Base-by-base conservation (phyloP, 1,140 invertebrate species). In the Orchestia grillus region DNA sequence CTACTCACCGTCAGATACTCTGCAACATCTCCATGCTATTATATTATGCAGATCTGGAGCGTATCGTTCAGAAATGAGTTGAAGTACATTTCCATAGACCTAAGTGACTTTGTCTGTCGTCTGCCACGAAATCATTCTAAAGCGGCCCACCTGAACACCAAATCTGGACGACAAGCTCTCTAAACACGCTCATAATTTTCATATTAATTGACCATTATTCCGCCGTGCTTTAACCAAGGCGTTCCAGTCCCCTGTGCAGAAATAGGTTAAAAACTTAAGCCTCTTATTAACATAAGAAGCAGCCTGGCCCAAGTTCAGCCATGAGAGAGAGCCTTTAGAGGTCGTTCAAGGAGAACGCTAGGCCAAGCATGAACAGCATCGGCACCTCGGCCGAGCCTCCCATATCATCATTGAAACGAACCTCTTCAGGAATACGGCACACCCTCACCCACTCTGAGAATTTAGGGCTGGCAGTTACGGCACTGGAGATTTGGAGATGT, bases 401-500 rank as follows among this genome's bases (percentile, higher is more conserved):
- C 36, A 90, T 90, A 41, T 44, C 88, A 90, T 90, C 88, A 90
- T 90, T 90, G 88, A 90, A 90, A 90, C 41, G 88, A 90, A 90
- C 88, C 88, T 90, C 88, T 90, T 90, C n/a, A 42, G 28, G 41
- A 44, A 90, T 90, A 90, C 42, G 88, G 88, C 88, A 44, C 42
- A 4, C 88, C 42, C 36, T 8, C 36, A 3, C 88, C n/a, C 88
- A 23, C 11, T 3, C 11, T 77, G 62, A 8, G 62, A 77, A 77
- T 77, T 77, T 77, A 77, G 62, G 11, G 62, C 28, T 77, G 62
- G 28, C 62, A 36, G 11, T 77, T 36, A 77, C 28, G 62, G 28
- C 28, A 36, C 62, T 77, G 1, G 62, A 19, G 62, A 36, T 77
- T 77, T 77, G 3, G 62, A 8, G 36, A 36, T 23, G 62, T 77